These are phyloP conservation scores for Psilanteris sp. DNA, from an alignment of 1,140 invertebrate genomes.

Conservation along the genomic window DNA sequence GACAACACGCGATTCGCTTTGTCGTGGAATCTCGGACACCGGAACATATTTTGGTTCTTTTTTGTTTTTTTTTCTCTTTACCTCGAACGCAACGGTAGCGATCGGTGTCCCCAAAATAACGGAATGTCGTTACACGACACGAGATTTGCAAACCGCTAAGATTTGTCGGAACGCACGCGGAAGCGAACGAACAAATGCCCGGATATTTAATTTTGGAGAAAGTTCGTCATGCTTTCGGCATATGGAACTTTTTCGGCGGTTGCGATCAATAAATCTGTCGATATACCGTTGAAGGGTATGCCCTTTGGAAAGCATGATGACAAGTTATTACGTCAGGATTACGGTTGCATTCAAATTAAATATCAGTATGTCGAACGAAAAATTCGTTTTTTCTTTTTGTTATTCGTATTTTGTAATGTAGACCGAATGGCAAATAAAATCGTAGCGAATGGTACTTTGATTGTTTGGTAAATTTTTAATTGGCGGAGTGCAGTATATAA, in stretches of 20 bases:
- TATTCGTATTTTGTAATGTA: no score
- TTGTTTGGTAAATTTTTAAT: no score
- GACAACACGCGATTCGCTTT: constrained; percentile 37
- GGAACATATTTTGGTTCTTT: constrained; percentile 12
- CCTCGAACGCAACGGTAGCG: constrained; percentile 8
- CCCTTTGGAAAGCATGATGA: no score
- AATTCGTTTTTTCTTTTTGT: no score
- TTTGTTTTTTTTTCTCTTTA: neutral
- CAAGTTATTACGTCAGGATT: no score
- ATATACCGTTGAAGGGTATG: constrained; percentile 5
- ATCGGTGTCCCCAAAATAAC: constrained; percentile 13
- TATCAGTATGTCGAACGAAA: no score
- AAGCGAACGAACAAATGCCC: constrained; percentile 22
- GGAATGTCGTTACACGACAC: constrained; percentile 3
- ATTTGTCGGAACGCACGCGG: constrained; percentile 25
- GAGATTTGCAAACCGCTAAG: constrained; percentile 25
- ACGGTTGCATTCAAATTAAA: no score
- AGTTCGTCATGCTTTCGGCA: constrained; percentile 20
- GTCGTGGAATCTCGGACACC: constrained; percentile 22
- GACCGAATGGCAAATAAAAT: no score
- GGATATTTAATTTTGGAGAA: constrained; percentile 38
- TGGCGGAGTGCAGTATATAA: no score
- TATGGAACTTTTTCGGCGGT: constrained; percentile 1
- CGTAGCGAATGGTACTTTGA: no score
- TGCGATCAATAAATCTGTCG: constrained; percentile 19